Conservation (phyloP, 2,888 invertebrate genomes). For the Amorpha juglandis region DNA sequence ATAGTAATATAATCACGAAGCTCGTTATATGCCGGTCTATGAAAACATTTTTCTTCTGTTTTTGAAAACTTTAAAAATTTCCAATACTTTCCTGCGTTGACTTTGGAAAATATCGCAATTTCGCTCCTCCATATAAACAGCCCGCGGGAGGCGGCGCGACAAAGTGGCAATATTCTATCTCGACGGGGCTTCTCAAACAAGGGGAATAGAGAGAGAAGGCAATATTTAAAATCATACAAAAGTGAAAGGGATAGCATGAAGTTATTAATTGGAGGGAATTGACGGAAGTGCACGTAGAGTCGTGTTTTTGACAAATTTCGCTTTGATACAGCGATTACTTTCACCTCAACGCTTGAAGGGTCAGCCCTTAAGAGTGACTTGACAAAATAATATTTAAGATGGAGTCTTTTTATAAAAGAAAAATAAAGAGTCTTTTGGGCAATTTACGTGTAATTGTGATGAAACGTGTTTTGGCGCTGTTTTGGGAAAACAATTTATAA, state of each 20-base stretch:
- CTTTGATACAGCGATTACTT: conserved; percentile 83
- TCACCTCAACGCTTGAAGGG: conserved; percentile 76
- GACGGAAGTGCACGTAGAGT: conserved; percentile 78
- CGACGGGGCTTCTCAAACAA: conserved; percentile 82
- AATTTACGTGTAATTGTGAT: conserved; percentile 30
- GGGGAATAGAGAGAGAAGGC: conserved; percentile 66
- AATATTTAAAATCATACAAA: conserved; percentile 41
- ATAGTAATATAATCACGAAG: background rate
- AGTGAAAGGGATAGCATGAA: conserved; percentile 54
- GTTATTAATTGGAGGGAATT: conserved; percentile 84
- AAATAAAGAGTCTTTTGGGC: conserved; percentile 45
- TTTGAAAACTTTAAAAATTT: conserved; percentile 62
- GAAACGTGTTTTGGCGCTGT: conserved; percentile 24
- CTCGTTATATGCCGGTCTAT: conserved; percentile 27
- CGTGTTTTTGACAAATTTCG: conserved; percentile 84
- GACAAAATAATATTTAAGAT: conserved; percentile 56
- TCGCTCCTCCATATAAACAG: conserved; percentile 70
- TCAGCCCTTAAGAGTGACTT: conserved; percentile 59
- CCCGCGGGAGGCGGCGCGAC: conserved; percentile 77
- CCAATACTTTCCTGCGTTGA: conserved; percentile 62
- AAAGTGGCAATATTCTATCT: conserved; percentile 84
- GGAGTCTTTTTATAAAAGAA: conserved; percentile 40
- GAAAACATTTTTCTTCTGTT: conserved; percentile 32
- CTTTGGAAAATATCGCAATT: conserved; percentile 77
- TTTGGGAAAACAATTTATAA: conserved; percentile 11